Conservation (phyloP, 2,888 invertebrate genomes). For the Phoronis australis region DNA sequence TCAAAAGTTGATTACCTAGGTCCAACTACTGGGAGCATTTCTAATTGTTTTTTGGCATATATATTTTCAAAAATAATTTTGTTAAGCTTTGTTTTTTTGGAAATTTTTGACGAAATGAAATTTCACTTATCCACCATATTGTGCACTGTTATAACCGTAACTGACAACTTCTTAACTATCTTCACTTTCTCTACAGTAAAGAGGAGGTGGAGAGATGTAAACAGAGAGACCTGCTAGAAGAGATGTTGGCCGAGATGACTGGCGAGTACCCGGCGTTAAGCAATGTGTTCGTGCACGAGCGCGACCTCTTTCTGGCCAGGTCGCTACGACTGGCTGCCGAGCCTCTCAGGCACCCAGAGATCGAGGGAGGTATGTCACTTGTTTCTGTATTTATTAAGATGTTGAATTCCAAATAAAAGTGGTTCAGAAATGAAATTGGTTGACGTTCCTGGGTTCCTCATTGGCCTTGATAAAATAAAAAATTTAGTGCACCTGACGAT, state of each 20-base stretch:
- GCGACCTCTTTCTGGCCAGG: constrained; percentile 86
- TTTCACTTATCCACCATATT: no score
- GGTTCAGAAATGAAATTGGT: no score
- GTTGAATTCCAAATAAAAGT: no score
- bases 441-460: no score
- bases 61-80: no score
- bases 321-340: constrained; percentile 71
- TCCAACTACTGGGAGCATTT: neutral
- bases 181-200: constrained; percentile 58
- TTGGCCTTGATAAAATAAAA: no score
- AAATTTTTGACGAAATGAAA: no score
- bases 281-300: constrained; percentile 86
- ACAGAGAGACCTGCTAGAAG: constrained; percentile 81
- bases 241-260: constrained; percentile 86
- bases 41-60: neutral
- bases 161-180: neutral
- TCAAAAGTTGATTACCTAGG: no score
- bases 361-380: constrained; percentile 23
- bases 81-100: no score
- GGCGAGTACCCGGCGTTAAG: constrained; percentile 88
- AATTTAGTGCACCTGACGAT: no score
- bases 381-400: no score
- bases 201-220: constrained; percentile 95
- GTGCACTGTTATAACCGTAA: no score
- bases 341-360: constrained; percentile 23